Percentiles rank a stretch among this genome's conserved stretches.
Conservation (phyloP, 37 sponge, comb jelly and placozoan species). For the Halichondria panicea region DNA sequence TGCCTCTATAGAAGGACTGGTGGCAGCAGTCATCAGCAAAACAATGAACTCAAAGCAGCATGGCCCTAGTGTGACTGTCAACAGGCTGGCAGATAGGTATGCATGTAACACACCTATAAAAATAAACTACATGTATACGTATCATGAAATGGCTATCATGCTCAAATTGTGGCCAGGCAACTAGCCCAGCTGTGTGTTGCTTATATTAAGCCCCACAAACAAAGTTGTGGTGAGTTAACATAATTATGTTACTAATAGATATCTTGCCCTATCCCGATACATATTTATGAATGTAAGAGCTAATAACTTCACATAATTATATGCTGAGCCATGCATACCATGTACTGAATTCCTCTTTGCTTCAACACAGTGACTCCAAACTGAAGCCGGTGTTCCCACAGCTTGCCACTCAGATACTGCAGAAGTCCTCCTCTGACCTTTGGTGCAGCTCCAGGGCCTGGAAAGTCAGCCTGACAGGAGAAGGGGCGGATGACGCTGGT, state of each 20-base stretch:
- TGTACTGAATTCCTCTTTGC: too few relatives aligned
- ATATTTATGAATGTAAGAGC: too few relatives aligned
- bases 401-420: conserved; percentile 70
- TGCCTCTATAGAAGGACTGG: conserved; percentile 16
- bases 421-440: conserved; percentile 47
- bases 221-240: too few relatives aligned
- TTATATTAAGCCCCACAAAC: too few relatives aligned
- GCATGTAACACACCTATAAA: background rate
- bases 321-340: background rate
- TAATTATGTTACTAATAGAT: too few relatives aligned
- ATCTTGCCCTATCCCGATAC: too few relatives aligned
- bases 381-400: conserved; percentile 63
- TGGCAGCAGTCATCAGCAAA: conserved; percentile 41
- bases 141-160: background rate
- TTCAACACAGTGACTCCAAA: conserved; percentile 8
- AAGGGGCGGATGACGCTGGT: conserved; percentile 96
- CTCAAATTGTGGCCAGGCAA: background rate
- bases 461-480: conserved; percentile 87
- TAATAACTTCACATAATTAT: background rate
- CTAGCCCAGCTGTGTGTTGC: background rate
- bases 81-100: conserved; percentile 55
- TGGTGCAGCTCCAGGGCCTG: conserved; percentile 76
- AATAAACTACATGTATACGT: background rate
- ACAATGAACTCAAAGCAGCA: conserved; percentile 58
- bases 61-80: conserved; percentile 81